Base-by-base conservation (phyloP, 2,888 invertebrate genomes). In the Parnassius glacialis region DNA sequence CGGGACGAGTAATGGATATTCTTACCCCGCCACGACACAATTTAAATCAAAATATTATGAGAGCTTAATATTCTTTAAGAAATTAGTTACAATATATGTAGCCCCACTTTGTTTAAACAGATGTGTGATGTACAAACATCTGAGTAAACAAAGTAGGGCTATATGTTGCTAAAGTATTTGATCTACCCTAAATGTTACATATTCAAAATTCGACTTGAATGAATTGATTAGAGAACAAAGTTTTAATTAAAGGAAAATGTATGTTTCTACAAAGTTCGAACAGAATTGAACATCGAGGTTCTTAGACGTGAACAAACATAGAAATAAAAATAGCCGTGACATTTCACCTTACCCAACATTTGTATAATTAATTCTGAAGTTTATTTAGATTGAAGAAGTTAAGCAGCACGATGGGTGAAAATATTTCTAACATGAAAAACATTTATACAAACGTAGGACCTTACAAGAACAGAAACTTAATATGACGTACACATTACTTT, bases 391-490 rank as follows among this genome's bases (percentile, higher is more conserved):
- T 50, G 54, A 16, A 54, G 44, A 58, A 43, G 42, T 47, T 34
- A 43, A n/a, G 10, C 10, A 55, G 56, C 13, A n/a, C 13, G 48
- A 54, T 10, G 20, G 34, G 45, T 57, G 57, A 48, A 52, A 54
- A 59, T 57, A 59, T 52, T 20, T 54, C 62, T 52, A 62, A 67
- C 65, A 61, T 64, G 65, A 67, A 67, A 69, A 65, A 68, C 63
- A 60, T 64, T 59, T 48, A 65, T 61, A 53, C 45, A 60, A 13
- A 45, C 54, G 48, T 69, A 69, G 66, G 61, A 79, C 13, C 48
- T 69, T 68, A 67, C 68, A 67, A 70, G 67, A 65, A 74, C 72
- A 73, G 73, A 73, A 77, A 75, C 73, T 69, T 75, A 77, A 78
- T 77, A 77, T 74, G 71, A 66, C 73, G 66, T 68, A 65, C 66